phyloP scores from a whole-genome alignment of 2,888 invertebrate species.

The Uropetala carovei region DNA sequence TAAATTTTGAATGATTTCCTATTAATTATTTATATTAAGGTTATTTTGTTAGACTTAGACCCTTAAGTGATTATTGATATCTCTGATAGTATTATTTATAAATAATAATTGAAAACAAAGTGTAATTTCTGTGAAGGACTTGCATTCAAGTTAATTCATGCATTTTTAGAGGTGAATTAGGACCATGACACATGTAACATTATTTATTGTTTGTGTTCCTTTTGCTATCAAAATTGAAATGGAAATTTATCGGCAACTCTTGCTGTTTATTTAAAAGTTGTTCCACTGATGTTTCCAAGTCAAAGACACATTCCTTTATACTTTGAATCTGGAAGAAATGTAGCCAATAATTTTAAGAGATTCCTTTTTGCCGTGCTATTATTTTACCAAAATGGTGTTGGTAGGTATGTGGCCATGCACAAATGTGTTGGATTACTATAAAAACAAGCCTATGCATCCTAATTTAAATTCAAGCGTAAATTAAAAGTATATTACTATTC shows the following conservation, averaged over 20 bases:
- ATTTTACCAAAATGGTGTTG: constrained; percentile 11
- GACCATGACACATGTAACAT: constrained; percentile 14
- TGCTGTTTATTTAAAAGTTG: neutral
- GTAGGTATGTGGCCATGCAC: constrained; percentile 37
- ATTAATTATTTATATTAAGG: constrained; percentile 42
- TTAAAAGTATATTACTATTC: neutral
- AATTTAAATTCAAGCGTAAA: constrained; percentile 8
- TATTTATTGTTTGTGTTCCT: constrained; percentile 6
- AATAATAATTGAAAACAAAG: neutral
- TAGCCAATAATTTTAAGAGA: constrained; percentile 17
- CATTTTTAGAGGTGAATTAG: neutral
- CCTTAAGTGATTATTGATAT: neutral
- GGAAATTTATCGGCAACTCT: neutral
- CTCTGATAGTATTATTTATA: constrained; percentile 19
- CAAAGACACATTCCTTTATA: constrained; percentile 39
- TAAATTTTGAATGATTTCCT: constrained; percentile 37
- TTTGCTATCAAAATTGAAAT: constrained; percentile 17
- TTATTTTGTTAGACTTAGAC: constrained; percentile 37
- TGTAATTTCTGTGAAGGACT: neutral
- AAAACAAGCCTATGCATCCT: neutral
- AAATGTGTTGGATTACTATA: neutral
- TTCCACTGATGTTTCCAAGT: neutral
- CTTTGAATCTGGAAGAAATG: constrained; percentile 21
- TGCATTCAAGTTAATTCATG: neutral
- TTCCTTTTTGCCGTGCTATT: neutral